Conservation (phyloP, 1,140 invertebrate species). For the Philopotamus ludificatus region DNA sequence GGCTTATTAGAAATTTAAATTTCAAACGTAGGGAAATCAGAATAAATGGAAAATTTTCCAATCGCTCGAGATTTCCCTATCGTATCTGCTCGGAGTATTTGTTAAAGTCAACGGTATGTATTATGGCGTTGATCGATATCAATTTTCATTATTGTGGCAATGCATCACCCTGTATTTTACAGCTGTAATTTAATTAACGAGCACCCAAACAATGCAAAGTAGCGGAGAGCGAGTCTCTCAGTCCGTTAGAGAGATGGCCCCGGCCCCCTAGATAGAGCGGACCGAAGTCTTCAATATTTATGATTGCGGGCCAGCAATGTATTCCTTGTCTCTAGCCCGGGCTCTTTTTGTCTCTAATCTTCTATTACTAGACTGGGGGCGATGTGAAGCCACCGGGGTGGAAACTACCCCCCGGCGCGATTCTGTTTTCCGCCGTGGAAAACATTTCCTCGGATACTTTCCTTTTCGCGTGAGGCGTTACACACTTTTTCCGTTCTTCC, state of each 20-base stretch:
- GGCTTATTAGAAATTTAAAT: too few relatives aligned
- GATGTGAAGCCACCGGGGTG: background rate
- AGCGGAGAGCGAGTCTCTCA: conserved; percentile 6
- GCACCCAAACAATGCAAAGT: background rate
- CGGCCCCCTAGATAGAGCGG: conserved; percentile 18
- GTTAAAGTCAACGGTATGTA: too few relatives aligned
- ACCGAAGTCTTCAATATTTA: conserved; percentile 35
- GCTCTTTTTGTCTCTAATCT: conserved; percentile 33
- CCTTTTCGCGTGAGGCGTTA: background rate
- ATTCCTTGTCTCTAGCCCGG: conserved; percentile 21
- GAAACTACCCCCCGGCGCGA: conserved; percentile 23
- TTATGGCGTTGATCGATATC: too few relatives aligned
- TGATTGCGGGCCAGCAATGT: conserved; percentile 21
- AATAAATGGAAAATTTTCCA: too few relatives aligned
- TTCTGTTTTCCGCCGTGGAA: conserved; percentile 18
- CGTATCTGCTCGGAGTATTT: too few relatives aligned
- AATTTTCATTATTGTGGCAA: too few relatives aligned
- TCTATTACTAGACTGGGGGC: background rate
- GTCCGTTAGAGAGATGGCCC: conserved; percentile 14
- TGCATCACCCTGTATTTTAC: too few relatives aligned
- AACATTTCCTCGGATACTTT: conserved; percentile 20
- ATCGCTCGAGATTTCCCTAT: too few relatives aligned
- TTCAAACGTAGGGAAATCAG: too few relatives aligned
- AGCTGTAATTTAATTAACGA: too few relatives aligned
- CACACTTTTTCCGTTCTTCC: conserved; percentile 10